Evolutionary conservation across 2,888 invertebrate species (phyloP).

Genomic region (Xanthia icteritia): DNA sequence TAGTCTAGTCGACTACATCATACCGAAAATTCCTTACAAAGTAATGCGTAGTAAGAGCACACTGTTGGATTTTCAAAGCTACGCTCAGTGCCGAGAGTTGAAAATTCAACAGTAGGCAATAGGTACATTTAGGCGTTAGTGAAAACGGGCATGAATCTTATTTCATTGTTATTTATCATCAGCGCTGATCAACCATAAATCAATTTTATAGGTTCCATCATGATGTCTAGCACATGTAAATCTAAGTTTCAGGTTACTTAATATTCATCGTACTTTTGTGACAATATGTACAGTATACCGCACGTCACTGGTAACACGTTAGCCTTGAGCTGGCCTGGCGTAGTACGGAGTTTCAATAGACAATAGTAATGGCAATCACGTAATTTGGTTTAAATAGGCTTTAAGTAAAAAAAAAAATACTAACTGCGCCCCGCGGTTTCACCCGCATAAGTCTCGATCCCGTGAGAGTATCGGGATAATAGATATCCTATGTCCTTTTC

Average conservation of each 20-base stretch:
- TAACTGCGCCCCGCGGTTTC: no score
- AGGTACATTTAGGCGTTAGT: background rate
- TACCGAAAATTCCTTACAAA: background rate
- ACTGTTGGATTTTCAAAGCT: background rate
- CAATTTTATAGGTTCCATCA: conserved; percentile 22
- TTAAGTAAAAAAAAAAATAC: no score
- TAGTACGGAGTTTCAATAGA: background rate
- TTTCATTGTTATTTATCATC: background rate
- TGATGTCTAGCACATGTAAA: background rate
- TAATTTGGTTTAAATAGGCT: no score
- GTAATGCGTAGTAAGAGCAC: background rate
- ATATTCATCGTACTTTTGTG: conserved; percentile 16
- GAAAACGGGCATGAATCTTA: background rate
- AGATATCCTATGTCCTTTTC: no score
- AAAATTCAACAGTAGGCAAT: background rate
- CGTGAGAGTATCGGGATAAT: no score
- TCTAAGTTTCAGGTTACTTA: conserved; percentile 10
- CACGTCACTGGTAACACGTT: background rate
- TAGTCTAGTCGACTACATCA: background rate
- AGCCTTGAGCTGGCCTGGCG: background rate
- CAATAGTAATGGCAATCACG: no score
- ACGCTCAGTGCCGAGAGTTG: no score
- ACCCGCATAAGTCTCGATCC: no score
- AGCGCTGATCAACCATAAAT: conserved; percentile 19
- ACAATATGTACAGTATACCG: background rate